Evolutionary conservation across 2,797 vertebrate species (phyloP), one percentile per base, ranked within the genome.

Genomic region (Peromyscus melanophrys): DNA sequence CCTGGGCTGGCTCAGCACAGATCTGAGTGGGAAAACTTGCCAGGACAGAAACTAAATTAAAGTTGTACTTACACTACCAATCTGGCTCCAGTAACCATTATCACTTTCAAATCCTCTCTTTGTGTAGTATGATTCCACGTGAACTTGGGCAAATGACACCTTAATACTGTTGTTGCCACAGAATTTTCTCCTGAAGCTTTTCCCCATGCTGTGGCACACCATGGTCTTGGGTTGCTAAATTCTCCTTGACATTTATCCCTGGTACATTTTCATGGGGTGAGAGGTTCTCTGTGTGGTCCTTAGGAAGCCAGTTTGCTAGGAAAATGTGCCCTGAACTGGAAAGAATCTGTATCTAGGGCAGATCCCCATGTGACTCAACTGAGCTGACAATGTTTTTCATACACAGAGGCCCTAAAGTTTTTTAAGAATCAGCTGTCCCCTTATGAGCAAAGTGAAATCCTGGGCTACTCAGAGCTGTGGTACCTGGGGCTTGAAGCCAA

Each of bases 381-480:
- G 81, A 78, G 34, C 75, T 95, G 43, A 91, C 27, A 23, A 46
- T 97, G 40, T 95, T 97, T 98, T 96, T 89, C 29, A 16, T 98
- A 98, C 96, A 91, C 99, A 99, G 99, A 99, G 98, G 99, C 99
- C 34, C 98, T 99, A 95, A 99, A 99, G 98, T 98, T 99, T 98
- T 99, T 99, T 98, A 99, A 99, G 98, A 99, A 99, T 77, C 98
- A 99, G 37, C 98, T 99, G 98, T 99, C 99, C 19, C 98, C 99
- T 96, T 99, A 99, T 93, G 99, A 99, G 95, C 99, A 99, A 98
- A 99, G 99, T 97, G 99, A 99, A 97, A 99, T 99, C 98, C 99
- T 99, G 98, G 99, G 99, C 98, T 99, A 99, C 93, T 96, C 99
- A 43, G 99, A 99, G 98, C 98, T 99, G 87, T 99, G 99, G 99